Evolutionary conservation across 1,140 invertebrate genomes (phyloP).

Genomic region (Neelides sp.): DNA sequence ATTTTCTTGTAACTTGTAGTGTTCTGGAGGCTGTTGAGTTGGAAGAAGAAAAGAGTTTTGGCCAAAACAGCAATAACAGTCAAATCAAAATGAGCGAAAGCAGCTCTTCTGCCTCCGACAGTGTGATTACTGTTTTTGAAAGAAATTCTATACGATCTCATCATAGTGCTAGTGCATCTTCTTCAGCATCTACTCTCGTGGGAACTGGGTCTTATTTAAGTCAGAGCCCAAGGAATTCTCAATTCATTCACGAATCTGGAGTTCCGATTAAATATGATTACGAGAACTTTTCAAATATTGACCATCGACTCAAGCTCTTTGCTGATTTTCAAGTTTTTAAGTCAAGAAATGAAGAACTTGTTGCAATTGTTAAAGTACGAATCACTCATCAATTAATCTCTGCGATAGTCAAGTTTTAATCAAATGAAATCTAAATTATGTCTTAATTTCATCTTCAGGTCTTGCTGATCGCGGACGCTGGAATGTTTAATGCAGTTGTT

Average conservation of each 20-base stretch:
- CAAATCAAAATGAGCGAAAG: constrained; percentile 20
- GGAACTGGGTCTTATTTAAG: too few species aligned
- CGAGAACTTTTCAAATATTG: constrained; percentile 18
- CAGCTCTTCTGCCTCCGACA: constrained; percentile 27
- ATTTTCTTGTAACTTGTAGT: constrained; percentile 2
- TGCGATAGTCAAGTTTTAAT: neutral
- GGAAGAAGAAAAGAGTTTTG: too few species aligned
- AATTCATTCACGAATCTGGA: neutral
- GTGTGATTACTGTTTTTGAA: constrained; percentile 25
- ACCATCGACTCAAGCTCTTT: constrained; percentile 27
- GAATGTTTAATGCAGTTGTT: constrained; percentile 7
- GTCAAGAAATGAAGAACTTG: constrained; percentile 9
- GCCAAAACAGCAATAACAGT: neutral
- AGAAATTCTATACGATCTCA: too few species aligned
- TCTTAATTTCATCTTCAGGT: constrained; percentile 8
- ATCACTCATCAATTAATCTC: neutral
- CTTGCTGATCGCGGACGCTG: constrained; percentile 11
- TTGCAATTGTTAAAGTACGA: constrained; percentile 23
- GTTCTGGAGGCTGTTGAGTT: constrained; percentile 21
- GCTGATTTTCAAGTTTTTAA: constrained; percentile 27
- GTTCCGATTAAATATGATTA: constrained; percentile 25
- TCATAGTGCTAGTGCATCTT: neutral
- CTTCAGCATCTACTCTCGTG: neutral
- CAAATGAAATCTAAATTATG: neutral
- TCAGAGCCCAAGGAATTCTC: too few species aligned